Evolutionary conservation across 2,888 invertebrate species (phyloP), one percentile per base, ranked within the genome.

Genomic region (Poecilobothrus nobilitatus): DNA sequence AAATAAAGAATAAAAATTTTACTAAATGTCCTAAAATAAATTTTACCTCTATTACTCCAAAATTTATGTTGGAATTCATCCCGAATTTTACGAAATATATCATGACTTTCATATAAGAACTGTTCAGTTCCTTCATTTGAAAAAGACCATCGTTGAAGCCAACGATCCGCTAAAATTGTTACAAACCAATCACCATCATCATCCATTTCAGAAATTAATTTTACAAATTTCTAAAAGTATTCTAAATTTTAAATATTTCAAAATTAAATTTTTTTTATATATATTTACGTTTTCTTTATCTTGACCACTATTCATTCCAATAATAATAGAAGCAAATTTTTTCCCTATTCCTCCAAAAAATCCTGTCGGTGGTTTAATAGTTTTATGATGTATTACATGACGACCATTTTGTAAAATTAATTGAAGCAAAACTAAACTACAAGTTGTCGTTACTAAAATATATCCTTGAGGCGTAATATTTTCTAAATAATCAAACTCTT

Each of bases 371-470:
- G 90, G 87, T 64, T 89, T 86, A 34, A 94, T 83, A 2, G 88
- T 86, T 70, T 88, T 86, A 74, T 89, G 91, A 1, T 83, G 78
- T 68, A 92, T 84, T 4, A 86, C 85, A 74, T 90, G 88, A 37
- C 91, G 87, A 0, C 92, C 92, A 70, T 87, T 86, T 74, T 81
- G 78, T 67, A 84, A 79, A 64, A 85, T 84, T 33, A 89, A 84
- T 73, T 89, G 87, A 6, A 92, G 83, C 34, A 91, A 83, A 0
- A 94, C 88, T 41, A 95, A 85, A 1, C 92, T 94, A 76, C 94
- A 94, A 0, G 96, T 95, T 0, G 96, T 96, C 15, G 96, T 97
- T 0, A 94, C 93, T 66, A 96, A 84, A 73, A 96, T 86, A 76
- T 94, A 91, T 0, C 93, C 93, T 66, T 89, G 84, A 0, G 88